These are phyloP conservation scores for Tanytarsus gracilentus DNA, from an alignment of 2,888 invertebrate species.

Conservation along the genomic window DNA sequence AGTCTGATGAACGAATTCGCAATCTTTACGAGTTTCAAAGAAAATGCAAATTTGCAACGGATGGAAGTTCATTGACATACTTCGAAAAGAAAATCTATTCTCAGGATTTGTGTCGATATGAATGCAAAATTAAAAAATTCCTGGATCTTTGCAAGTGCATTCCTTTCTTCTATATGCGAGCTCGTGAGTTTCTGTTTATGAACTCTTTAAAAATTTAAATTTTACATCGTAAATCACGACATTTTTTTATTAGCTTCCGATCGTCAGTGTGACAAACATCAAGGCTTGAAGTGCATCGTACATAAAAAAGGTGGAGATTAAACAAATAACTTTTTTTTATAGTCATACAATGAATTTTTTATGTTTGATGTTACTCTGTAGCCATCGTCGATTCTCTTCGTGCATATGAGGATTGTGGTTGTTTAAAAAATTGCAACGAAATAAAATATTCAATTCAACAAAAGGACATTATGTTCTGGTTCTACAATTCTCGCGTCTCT, in stretches of 20 bases:
- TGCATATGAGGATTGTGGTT: conserved; percentile 25
- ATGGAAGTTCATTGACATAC: conserved; percentile 31
- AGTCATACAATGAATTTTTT: neutral
- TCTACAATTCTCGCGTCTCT: conserved; percentile 34
- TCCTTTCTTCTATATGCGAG: conserved; percentile 31
- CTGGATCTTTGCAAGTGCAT: conserved; percentile 30
- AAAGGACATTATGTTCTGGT: conserved; percentile 33
- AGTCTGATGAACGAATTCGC: conserved; percentile 27
- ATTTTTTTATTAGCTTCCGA: conserved; percentile 13
- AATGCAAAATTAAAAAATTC: conserved; percentile 31
- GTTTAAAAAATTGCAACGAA: conserved; percentile 31
- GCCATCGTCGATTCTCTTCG: neutral
- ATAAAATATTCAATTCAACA: conserved; percentile 30
- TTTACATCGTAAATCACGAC: neutral
- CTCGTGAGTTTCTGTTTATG: neutral
- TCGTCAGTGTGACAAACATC: conserved; percentile 33
- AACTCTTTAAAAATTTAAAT: neutral
- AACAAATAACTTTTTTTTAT: neutral
- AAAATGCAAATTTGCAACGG: conserved; percentile 31
- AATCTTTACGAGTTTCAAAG: conserved; percentile 30
- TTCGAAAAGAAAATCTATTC: conserved; percentile 31
- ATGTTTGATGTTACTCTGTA: neutral
- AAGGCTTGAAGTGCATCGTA: conserved; percentile 35
- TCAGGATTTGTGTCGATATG: conserved; percentile 30
- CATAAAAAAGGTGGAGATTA: conserved; percentile 34